phyloP scores from a whole-genome alignment of 2,888 invertebrate genomes.

The Sarcophaga variegata region DNA sequence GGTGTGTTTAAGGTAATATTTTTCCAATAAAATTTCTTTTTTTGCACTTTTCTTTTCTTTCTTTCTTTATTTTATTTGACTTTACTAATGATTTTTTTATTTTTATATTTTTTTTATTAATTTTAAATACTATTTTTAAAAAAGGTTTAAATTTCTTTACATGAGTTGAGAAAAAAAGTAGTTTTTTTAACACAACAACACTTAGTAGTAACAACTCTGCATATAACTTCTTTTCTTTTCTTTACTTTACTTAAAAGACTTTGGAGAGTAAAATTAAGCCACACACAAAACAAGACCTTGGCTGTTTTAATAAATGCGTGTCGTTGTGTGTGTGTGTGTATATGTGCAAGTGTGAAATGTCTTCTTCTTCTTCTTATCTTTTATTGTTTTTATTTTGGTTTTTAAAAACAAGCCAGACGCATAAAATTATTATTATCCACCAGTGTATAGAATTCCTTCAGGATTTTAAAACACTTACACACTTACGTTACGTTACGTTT shows the following conservation, averaged over 20 bases:
- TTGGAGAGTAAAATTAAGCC: background rate
- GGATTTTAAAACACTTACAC: conserved; percentile 42
- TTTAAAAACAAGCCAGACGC: conserved; percentile 45
- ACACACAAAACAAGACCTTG: conserved; percentile 35
- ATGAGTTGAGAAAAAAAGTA: too few relatives aligned
- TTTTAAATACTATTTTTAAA: too few relatives aligned
- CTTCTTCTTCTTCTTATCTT: background rate
- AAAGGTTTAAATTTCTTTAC: too few relatives aligned
- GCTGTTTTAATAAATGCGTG: background rate
- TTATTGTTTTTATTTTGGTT: conserved; percentile 3
- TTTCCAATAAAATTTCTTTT: too few relatives aligned
- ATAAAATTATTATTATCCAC: conserved; percentile 58
- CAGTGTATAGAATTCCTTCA: conserved; percentile 48
- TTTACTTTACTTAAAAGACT: too few relatives aligned
- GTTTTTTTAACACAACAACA: background rate
- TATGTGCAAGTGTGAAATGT: background rate
- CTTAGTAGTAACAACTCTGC: background rate
- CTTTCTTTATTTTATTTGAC: background rate
- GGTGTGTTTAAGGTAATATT: too few relatives aligned
- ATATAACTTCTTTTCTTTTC: background rate
- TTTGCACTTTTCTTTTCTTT: conserved; percentile 1
- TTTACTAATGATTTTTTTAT: too few relatives aligned
- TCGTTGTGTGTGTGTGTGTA: background rate
- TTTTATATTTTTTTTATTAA: too few relatives aligned
- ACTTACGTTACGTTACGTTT: background rate